Evolutionary conservation across 2,888 invertebrate genomes (phyloP), one percentile per base, ranked within the genome.

Genomic region (Acronicta leporina): DNA sequence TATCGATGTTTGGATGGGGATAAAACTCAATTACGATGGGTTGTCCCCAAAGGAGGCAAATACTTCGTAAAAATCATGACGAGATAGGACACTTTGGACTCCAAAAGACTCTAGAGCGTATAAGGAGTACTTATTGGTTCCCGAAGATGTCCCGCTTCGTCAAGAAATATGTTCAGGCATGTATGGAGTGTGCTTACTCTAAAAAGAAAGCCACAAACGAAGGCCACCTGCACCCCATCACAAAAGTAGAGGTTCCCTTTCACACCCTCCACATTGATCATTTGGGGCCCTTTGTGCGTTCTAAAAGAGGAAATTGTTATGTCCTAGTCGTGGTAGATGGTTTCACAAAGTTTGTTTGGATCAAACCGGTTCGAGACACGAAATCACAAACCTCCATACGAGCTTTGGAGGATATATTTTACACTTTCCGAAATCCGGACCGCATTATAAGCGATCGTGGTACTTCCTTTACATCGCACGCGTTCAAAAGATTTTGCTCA

Each of bases 251-350:
- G 5, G 6, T 11, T 0, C 53, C 45, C 0, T 54, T 54, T 16
- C 53, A 54, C 14, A 54, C 53, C 5, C 1, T 52, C 14, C 52
- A 44, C 16, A n/a, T 44, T 7, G 52, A 44, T 35, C 52, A 52
- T 9, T 11, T 54, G 0, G 54, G 54, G 0, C 54, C 46, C 10
- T 54, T 54, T 11, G 54, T 41, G 0, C 38, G 16, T 10, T 46
- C 54, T 8, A 54, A 41, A 3, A 14, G 35, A 44, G 52, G 52
- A 7, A 20, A 51, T 15, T 16, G 3, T 33, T 33, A 53, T n/a
- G 0, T 45, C 3, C 14, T 53, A 8, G 44, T 38, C 7, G 14
- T 53, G 1, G 38, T 27, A 25, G 53, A 53, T 4, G n/a, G 38
- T 1, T 45, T 45, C 15, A 53, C 52, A n/a, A 45, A 40, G 3